These are phyloP conservation scores for Mirza zaza DNA, from an alignment of 2,113 vertebrate genomes.

Conservation along the genomic window DNA sequence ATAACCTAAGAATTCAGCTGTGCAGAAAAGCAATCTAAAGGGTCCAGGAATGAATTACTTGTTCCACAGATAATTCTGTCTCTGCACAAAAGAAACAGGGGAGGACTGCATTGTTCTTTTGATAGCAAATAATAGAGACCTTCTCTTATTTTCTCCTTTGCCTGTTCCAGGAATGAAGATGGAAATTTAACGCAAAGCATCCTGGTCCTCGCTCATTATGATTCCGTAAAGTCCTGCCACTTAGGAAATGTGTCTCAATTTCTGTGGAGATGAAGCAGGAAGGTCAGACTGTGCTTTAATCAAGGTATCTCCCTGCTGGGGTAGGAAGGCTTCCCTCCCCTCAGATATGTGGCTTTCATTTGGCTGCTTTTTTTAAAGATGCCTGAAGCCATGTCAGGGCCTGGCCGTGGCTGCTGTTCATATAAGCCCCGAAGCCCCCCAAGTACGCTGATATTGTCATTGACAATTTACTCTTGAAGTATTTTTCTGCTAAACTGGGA, in stretches of 20 bases:
- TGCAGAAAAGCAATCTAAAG: conserved; percentile 55
- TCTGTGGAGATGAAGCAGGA: conserved; percentile 59
- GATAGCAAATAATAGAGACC: conserved; percentile 26
- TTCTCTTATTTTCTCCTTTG: conserved; percentile 27
- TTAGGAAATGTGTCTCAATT: conserved; percentile 61
- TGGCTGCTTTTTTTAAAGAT: conserved; percentile 29
- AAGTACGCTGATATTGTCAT: conserved; percentile 9
- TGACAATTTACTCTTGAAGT: conserved; percentile 57
- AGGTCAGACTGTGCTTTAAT: conserved; percentile 74
- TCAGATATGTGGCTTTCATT: conserved; percentile 51
- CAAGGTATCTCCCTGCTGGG: conserved; percentile 37
- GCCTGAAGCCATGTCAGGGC: background rate
- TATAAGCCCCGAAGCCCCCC: conserved; percentile 37
- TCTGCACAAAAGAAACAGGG: conserved; percentile 40
- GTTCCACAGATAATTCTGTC: conserved; percentile 57
- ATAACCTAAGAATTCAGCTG: conserved; percentile 47
- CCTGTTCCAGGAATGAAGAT: conserved; percentile 1
- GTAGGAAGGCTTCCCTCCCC: background rate
- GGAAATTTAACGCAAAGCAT: background rate
- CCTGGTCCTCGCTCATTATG: conserved; percentile 33
- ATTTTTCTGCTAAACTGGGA: conserved; percentile 55
- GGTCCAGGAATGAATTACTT: conserved; percentile 49
- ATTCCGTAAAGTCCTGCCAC: conserved; percentile 21
- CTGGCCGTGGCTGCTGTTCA: background rate
- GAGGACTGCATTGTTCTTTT: background rate